Percentiles rank a stretch among this genome's conserved stretches.
Evolutionary conservation across 2,888 invertebrate genomes (phyloP).

Genomic region (Heliconius cydno): DNA sequence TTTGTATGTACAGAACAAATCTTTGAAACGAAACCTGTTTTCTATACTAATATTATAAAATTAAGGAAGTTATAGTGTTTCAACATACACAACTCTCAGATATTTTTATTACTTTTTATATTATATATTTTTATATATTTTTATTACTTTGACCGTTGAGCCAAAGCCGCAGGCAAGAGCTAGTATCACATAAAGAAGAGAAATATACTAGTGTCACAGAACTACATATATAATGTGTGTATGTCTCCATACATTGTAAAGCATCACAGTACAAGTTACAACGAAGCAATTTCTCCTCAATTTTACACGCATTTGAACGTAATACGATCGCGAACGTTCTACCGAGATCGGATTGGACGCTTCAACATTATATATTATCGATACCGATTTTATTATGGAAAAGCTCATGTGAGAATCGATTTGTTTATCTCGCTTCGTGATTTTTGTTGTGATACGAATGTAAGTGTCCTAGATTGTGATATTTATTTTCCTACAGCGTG

Average conservation of each 20-base stretch:
- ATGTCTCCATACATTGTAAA: conserved; percentile 56
- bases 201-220: no score
- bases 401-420: conserved; percentile 27
- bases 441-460: conserved; percentile 19
- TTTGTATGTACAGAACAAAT: no score
- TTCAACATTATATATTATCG: conserved; percentile 35
- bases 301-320: conserved; percentile 79
- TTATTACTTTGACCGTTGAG: no score
- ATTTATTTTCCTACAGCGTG: not conserved
- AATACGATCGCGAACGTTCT: conserved; percentile 64
- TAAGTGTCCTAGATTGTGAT: conserved; percentile 15
- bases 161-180: no score
- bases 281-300: conserved; percentile 75
- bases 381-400: conserved; percentile 29
- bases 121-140: no score
- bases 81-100: no score
- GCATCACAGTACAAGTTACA: conserved; percentile 49
- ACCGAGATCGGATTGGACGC: conserved; percentile 51
- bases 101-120: no score
- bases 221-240: not conserved
- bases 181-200: no score
- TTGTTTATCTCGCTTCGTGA: conserved; percentile 19
- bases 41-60: no score
- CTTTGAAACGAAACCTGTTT: no score
- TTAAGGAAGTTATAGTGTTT: no score